phyloP scores from a whole-genome alignment of 2,113 vertebrate genomes.

The Strix uralensis region DNA sequence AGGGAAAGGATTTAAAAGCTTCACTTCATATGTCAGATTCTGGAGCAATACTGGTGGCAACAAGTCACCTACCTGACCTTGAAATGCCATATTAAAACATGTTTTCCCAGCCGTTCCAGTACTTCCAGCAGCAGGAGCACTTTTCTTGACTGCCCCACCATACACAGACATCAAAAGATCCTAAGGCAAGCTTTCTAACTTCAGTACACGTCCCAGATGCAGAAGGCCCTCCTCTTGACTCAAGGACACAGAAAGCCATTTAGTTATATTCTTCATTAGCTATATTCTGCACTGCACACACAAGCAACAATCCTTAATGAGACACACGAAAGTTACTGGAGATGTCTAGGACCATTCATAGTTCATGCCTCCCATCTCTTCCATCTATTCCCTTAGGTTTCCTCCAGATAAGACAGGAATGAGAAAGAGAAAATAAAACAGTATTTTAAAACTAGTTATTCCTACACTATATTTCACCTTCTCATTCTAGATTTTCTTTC shows the following conservation, averaged over 20 bases:
- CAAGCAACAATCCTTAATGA: not conserved
- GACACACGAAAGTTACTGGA: not conserved
- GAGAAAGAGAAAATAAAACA: not conserved
- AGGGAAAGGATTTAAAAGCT: not conserved
- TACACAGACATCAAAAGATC: not conserved
- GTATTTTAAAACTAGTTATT: not conserved
- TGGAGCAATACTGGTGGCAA: not conserved
- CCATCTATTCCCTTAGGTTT: not conserved
- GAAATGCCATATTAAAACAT: accelerated
- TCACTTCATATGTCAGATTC: not conserved
- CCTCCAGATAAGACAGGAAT: not conserved
- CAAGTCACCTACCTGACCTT: not conserved
- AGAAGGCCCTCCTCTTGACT: not conserved
- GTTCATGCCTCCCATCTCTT: not conserved
- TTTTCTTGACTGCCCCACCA: not conserved
- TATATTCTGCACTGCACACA: not conserved
- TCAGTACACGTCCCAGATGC: not conserved
- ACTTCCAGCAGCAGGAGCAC: not conserved
- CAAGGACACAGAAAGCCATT: not conserved
- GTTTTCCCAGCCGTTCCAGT: not conserved
- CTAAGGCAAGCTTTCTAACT: not conserved
- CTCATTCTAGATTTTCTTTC: not conserved
- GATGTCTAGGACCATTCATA: not conserved
- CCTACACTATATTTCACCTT: not conserved
- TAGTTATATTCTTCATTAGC: not conserved